phyloP scores from a whole-genome alignment of 2,888 invertebrate genomes.

The Rugalucina vietnamica region DNA sequence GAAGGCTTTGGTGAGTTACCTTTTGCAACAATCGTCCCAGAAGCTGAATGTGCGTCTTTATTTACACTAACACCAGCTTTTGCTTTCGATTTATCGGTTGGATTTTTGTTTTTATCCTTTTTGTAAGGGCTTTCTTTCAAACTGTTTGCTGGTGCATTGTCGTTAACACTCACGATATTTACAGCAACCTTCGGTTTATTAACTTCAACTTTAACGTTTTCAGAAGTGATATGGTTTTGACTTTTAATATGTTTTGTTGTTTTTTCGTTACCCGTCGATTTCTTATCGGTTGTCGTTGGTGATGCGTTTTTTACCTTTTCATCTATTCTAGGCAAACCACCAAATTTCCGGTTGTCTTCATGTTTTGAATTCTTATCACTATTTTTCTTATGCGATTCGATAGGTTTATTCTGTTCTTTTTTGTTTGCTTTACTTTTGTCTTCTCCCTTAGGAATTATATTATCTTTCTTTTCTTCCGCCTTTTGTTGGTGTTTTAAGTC shows the following conservation, averaged over 20 bases:
- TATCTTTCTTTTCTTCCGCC: background rate
- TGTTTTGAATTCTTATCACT: background rate
- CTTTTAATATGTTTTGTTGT: background rate
- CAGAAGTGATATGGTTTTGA: background rate
- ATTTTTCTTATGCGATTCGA: background rate
- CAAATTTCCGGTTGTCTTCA: too few species aligned
- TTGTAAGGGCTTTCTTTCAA: background rate
- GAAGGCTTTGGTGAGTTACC: background rate
- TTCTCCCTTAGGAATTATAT: too few species aligned
- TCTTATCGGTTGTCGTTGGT: too few species aligned
- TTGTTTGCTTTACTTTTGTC: background rate
- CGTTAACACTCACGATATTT: background rate
- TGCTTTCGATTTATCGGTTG: background rate
- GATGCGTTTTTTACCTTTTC: too few species aligned
- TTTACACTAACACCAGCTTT: background rate
- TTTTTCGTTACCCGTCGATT: background rate
- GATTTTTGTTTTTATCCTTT: background rate
- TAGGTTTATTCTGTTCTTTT: background rate
- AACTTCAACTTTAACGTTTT: background rate
- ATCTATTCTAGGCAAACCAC: too few species aligned
- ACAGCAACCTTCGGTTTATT: background rate
- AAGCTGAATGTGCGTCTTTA: background rate
- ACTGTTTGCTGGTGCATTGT: background rate
- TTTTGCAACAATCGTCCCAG: background rate
- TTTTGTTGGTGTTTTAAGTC: background rate